Percentiles rank a stretch among this genome's conserved stretches.
Conservation (phyloP, 2,888 invertebrate species). For the Drosophila diplacantha region DNA sequence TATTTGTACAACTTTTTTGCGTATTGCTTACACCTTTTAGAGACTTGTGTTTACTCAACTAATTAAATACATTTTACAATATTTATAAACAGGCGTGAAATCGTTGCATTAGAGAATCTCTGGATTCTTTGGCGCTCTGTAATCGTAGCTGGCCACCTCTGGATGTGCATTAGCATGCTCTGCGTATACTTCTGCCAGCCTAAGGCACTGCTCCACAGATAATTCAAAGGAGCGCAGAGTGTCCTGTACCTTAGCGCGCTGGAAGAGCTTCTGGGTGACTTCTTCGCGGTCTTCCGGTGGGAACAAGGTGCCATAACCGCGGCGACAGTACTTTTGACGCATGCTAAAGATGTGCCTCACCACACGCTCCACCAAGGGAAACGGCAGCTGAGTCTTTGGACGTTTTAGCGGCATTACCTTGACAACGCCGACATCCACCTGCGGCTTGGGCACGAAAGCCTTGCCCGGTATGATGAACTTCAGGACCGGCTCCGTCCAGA, state of each 20-base stretch:
- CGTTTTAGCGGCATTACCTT: constrained; percentile 87
- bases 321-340: constrained; percentile 89
- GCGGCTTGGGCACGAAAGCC: constrained; percentile 95
- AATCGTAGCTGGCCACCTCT: constrained; percentile 83
- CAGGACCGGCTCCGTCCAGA: constrained; percentile 89
- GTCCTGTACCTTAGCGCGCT: constrained; percentile 85
- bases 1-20: constrained; percentile 40
- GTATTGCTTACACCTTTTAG: constrained; percentile 42
- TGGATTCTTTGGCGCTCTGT: constrained; percentile 79
- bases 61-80: constrained; percentile 62
- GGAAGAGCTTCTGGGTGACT: constrained; percentile 83
- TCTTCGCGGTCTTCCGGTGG: constrained; percentile 84
- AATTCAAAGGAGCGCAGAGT: constrained; percentile 85
- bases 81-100: constrained; percentile 46
- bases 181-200: constrained; percentile 87
- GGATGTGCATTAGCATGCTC: constrained; percentile 84
- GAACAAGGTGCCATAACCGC: constrained; percentile 86
- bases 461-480: constrained; percentile 92
- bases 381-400: constrained; percentile 88
- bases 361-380: constrained; percentile 92
- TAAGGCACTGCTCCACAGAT: constrained; percentile 86
- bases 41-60: constrained; percentile 53
- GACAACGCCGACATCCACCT: constrained; percentile 98
- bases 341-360: constrained; percentile 90
- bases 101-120: constrained; percentile 30